Conservation (phyloP, 2,113 vertebrate species). For the Ornithorhynchus anatinus region DNA sequence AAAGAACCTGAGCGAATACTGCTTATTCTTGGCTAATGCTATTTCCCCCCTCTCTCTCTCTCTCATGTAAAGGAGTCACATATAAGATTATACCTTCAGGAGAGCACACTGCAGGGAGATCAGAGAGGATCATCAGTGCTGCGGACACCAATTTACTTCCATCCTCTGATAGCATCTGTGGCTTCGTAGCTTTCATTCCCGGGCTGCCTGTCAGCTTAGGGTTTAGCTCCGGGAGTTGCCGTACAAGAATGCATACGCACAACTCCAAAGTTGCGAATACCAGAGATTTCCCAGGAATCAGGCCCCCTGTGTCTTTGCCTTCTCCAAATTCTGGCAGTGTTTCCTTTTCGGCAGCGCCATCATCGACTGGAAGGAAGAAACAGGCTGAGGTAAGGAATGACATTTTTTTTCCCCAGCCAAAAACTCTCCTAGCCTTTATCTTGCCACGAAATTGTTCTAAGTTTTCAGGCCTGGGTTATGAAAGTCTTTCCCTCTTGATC, state of each 20-base stretch:
- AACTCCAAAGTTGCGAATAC: slow-evolving; percentile 89
- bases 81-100: slow-evolving; percentile 83
- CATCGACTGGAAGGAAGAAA: slow-evolving; percentile 82
- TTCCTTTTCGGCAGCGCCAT: slow-evolving; percentile 96
- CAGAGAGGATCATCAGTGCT: slow-evolving; percentile 85
- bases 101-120: slow-evolving; percentile 90
- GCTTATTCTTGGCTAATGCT: background rate
- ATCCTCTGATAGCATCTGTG: slow-evolving; percentile 73
- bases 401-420: background rate
- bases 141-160: slow-evolving; percentile 80
- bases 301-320: slow-evolving; percentile 90
- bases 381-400: background rate
- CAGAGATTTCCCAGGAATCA: slow-evolving; percentile 90
- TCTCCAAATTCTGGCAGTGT: slow-evolving; percentile 93
- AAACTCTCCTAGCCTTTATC: background rate
- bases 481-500: no score
- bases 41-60: background rate
- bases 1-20: slow-evolving; percentile 35
- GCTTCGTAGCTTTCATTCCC: slow-evolving; percentile 65
- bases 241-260: slow-evolving; percentile 89
- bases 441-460: background rate
- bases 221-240: slow-evolving; percentile 90
- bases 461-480: background rate
- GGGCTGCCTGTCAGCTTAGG: slow-evolving; percentile 82
- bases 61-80: slow-evolving; percentile 5